phyloP scores from a whole-genome alignment of 2,888 invertebrate genomes.

The Caenorhabditis sp. region DNA sequence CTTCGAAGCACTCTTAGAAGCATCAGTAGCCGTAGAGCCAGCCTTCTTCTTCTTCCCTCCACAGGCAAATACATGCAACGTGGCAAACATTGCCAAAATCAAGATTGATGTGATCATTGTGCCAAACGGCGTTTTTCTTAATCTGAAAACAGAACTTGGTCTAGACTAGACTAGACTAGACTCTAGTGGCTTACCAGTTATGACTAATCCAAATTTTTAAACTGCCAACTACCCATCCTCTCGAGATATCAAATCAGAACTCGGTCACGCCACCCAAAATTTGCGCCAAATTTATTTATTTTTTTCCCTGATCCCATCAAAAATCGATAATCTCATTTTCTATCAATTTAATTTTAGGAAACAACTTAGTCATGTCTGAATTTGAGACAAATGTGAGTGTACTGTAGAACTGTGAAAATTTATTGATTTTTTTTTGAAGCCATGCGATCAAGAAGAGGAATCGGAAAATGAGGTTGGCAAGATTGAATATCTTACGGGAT shows the following conservation, averaged over 20 bases:
- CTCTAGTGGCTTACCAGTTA: too few species aligned
- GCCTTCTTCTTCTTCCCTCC: background rate
- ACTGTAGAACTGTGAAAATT: background rate
- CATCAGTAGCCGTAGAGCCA: background rate
- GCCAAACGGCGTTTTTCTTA: background rate
- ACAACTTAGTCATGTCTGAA: background rate
- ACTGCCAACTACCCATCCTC: too few species aligned
- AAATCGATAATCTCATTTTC: background rate
- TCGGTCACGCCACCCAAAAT: too few species aligned
- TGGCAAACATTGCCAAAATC: background rate
- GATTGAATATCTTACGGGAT: conserved; percentile 13
- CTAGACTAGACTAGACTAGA: too few species aligned
- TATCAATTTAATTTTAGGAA: background rate
- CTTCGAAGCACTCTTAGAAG: background rate
- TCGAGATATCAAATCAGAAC: too few species aligned
- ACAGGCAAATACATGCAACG: background rate
- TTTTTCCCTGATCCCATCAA: too few species aligned
- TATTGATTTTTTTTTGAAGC: background rate
- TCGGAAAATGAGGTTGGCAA: conserved; percentile 20
- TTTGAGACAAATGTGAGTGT: background rate
- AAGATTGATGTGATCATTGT: background rate
- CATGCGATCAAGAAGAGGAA: conserved; percentile 20
- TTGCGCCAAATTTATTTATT: too few species aligned
- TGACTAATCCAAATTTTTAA: too few species aligned
- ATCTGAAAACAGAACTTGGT: too few species aligned